Base-by-base conservation (phyloP, 1,140 invertebrate genomes). In the Apocrypta bakeri region DNA sequence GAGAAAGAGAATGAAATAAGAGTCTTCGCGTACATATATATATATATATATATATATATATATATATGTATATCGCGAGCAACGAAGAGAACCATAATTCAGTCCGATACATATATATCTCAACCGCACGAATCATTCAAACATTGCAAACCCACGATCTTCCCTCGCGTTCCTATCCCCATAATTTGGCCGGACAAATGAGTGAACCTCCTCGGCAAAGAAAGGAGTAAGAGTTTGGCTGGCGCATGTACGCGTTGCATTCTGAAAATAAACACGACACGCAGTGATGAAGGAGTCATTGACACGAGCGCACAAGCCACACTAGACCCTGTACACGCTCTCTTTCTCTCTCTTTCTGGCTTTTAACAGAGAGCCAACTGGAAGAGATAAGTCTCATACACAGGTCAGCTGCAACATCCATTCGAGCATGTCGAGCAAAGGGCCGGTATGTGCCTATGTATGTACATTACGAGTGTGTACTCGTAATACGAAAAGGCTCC, bases 251-350 rank as follows among this genome's bases (percentile, higher is more conserved):
- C 37, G 37, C 33, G 71, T 37, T 21, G 33, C 21, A 2, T 21
- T 40, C 71, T 73, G 71, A 73, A 73, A 73, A 73, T 73, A 73
- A 73, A 48, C 71, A 27, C 33, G 40, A 56, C 48, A n/a, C 71
- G 68, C 68, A 1, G 31, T 64, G 78, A 71, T 80, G 75, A 56
- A 27, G 81, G 71, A 11, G 31, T 76, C 79, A 85, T 80, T 85
- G 84, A 83, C 66, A 75, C 73, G 72, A 40, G 31, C 27, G 24
- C 61, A 1, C 6, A 9, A 21, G 24, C 61, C 63, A 56, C 17
- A 17, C 48, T 56, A 56, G 48, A 56, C 48, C 9, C 37, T 21
- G 21, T 56, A 7, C 17, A 21, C 48, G 17, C 48, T 42, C 8
- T 42, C 40, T 42, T 12, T 42, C 40, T 42, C 40, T 42, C 3